Evolutionary conservation across 2,888 invertebrate genomes (phyloP).

Genomic region (Coelinius sp.): DNA sequence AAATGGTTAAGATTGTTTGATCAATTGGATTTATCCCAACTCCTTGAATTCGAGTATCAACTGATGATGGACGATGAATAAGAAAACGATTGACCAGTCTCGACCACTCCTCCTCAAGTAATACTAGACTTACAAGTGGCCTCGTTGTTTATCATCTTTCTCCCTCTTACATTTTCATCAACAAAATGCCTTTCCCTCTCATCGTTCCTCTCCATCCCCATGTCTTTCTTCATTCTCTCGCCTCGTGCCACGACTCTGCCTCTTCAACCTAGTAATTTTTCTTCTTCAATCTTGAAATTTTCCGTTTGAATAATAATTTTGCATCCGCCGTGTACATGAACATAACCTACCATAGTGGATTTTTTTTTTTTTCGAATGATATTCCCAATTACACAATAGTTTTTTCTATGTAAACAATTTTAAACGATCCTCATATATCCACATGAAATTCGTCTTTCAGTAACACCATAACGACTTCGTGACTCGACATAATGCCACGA

Average conservation of each 20-base stretch:
- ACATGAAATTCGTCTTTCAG: conserved; percentile 55
- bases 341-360: too few relatives aligned
- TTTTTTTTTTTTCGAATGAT: too few relatives aligned
- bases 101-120: conserved; percentile 44
- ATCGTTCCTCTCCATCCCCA: conserved; percentile 17
- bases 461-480: conserved; percentile 69
- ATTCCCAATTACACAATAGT: too few relatives aligned
- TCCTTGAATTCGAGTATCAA: conserved; percentile 23
- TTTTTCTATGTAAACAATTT: too few relatives aligned
- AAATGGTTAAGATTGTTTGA: background rate
- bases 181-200: background rate
- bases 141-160: conserved; percentile 19
- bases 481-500: conserved; percentile 66
- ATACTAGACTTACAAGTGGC: conserved; percentile 44
- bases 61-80: conserved; percentile 38
- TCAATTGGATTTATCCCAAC: conserved; percentile 3
- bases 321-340: too few relatives aligned
- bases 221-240: conserved; percentile 25
- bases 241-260: conserved; percentile 45
- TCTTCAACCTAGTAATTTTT: conserved; percentile 56
- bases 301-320: too few relatives aligned
- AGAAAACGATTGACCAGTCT: conserved; percentile 57
- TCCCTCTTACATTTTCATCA: background rate
- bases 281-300: conserved; percentile 59
- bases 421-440: too few relatives aligned